Base-by-base conservation (phyloP, 2,797 vertebrate genomes). In the Pseudochaenichthys georgianus region DNA sequence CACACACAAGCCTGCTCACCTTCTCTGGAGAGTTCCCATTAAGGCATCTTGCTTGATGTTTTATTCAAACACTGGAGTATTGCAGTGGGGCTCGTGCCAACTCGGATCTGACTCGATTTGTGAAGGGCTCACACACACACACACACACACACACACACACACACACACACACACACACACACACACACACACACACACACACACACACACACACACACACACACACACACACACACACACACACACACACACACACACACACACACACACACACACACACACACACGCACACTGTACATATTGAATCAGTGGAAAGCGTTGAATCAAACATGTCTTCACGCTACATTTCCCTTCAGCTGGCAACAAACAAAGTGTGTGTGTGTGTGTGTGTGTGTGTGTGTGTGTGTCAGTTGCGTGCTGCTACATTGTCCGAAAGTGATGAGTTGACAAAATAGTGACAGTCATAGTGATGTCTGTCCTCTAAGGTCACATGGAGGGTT, bases 1-100 rank as follows among this genome's bases (percentile, higher is more conserved):
- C n/a, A 58, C 71, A 43, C 63, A 54, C 42, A 38, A 7, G 7
- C 34, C 23, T 9, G 38, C 70, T 66, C 76, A 63, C 71, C 72
- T 78, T 43, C 85, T 83, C 71, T 38, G 9, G 81, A 83, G 86
- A 61, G 61, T 77, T 78, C 28, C 85, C 83, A 89, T 91, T 88
- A 88, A 89, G 65, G 80, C 54, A 13, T 81, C 46, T 16, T 70
- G 28, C 66, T 78, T 80, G 46, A 92, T 93, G 73, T 90, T 90
- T 93, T 87, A 93, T 93, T 92, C 34, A 92, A 85, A 78, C 60
- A 0, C 16, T 64, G 57, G 68, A 78, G 81, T 84, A 71, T 53
- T 80, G 75, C 71, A 42, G 84, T 53, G 70, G 64, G 62, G 45
- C 66, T 86, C 0, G 31, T 87, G 82, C 86, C 81, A 78, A 60